Percentiles rank a stretch among this genome's conserved stretches.
Conservation (phyloP, 1,140 invertebrate genomes). For the Popillia japonica region DNA sequence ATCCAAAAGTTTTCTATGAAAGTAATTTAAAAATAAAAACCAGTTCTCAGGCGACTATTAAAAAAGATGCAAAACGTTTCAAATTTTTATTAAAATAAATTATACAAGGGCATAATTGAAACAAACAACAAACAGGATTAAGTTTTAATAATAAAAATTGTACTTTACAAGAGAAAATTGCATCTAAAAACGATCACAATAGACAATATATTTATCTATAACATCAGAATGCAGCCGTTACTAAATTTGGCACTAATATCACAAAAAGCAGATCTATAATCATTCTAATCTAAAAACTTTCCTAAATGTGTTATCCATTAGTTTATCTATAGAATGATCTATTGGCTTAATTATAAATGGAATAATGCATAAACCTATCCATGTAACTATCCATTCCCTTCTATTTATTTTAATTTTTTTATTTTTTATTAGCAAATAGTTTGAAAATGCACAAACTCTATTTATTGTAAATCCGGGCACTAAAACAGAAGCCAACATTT, state of each 20-base stretch:
- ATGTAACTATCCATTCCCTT: constrained; percentile 75
- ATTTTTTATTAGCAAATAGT: constrained; percentile 64
- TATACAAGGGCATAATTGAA: neutral
- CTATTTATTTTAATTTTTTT: constrained; percentile 62
- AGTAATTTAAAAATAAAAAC: no score
- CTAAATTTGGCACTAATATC: constrained; percentile 24
- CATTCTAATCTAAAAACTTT: constrained; percentile 41
- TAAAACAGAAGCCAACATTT: constrained; percentile 89
- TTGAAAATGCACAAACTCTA: constrained; percentile 75
- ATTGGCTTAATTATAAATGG: constrained; percentile 94
- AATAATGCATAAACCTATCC: constrained; percentile 83
- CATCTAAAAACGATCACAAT: no score
- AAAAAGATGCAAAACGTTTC: no score
- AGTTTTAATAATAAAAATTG: neutral
- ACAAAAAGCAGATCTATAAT: neutral
- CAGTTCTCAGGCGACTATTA: no score
- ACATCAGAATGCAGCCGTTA: neutral
- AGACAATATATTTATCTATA: no score
- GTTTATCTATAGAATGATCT: constrained; percentile 78
- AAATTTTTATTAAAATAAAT: no score
- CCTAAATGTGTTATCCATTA: constrained; percentile 77
- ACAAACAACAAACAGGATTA: neutral
- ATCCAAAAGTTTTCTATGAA: no score
- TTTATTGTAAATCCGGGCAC: constrained; percentile 95
- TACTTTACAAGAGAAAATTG: neutral